Evolutionary conservation across 2,888 invertebrate genomes (phyloP), one percentile per base, ranked within the genome.

Genomic region (Apoda limacodes): DNA sequence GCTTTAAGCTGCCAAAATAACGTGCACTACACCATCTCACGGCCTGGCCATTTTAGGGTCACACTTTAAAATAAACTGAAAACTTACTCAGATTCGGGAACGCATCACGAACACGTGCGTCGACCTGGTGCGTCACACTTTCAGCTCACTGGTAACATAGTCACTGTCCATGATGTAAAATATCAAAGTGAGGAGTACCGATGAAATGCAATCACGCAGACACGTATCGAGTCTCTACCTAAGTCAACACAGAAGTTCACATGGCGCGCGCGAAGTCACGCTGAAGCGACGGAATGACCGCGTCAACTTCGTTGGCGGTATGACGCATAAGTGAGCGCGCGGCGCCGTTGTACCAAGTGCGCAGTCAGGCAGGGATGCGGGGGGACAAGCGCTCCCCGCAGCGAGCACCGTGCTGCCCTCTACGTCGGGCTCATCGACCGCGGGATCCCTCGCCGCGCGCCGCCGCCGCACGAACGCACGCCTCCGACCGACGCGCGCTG

Each of bases 241-340:
- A 55, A 63, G 64, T 64, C 61, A 66, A 63, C 75, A 72, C 72
- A 58, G 54, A 64, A 64, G 61, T 68, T 64, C 75, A 76, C 75
- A 75, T 72, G 70, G 68, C 75, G 75, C 69, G 70, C 69, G 70
- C 64, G 59, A 49, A 46, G 41, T 59, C 44, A 53, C 42, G 48
- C 39, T 43, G 35, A 48, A 43, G 51, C 48, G 52, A 54, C 45
- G 47, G 55, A 46, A 48, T 44, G 53, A 45, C 57, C 63, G 57
- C 76, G 78, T 75, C 67, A 56, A 52, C 54, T 62, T 54, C 50
- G 56, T 47, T 55, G 60, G 72, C 74, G 61, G 55, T 63, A 67
- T 76, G 78, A 76, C 78, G 78, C 78, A 76, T 76, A 76, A 75
- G 74, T 78, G 78, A 78, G 61, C 76, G 78, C 75, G 75, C 75